A percentile compares a stretch with the other conserved stretches of the same genome.
Conservation (phyloP, 2,888 invertebrate species). For the Candidula unifasciata region DNA sequence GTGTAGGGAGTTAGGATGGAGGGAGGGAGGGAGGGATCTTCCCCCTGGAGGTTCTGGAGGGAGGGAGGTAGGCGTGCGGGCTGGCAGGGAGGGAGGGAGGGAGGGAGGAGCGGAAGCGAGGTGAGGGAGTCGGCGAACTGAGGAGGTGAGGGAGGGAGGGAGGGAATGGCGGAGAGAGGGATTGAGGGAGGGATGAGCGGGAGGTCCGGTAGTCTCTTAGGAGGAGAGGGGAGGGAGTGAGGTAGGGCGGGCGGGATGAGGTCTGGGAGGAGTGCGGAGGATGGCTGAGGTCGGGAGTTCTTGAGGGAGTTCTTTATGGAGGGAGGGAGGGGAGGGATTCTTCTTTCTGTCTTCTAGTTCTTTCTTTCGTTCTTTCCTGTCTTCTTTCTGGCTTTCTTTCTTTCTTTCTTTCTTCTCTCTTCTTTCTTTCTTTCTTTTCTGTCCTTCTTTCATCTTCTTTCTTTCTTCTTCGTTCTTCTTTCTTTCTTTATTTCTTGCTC, state of each 20-base stretch:
- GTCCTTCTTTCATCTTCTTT: no score
- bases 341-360: no score
- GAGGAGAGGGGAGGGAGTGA: neutral
- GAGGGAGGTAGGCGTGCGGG: neutral
- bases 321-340: neutral
- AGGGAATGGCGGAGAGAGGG: neutral
- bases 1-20: no score
- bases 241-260: neutral
- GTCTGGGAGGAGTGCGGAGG: neutral
- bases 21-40: neutral
- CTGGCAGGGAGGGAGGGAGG: neutral
- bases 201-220: neutral
- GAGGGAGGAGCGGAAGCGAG: neutral
- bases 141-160: neutral
- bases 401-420: neutral
- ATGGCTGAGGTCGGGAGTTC: no score
- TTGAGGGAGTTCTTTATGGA: neutral
- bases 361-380: no score
- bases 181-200: neutral
- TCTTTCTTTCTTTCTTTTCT: neutral
- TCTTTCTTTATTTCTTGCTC: no score
- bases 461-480: no score
- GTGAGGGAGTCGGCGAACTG: neutral
- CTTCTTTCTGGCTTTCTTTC: no score
- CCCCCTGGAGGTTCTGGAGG: neutral